Base-by-base conservation (phyloP, 2,888 invertebrate genomes). In the Endomychus coccineus region DNA sequence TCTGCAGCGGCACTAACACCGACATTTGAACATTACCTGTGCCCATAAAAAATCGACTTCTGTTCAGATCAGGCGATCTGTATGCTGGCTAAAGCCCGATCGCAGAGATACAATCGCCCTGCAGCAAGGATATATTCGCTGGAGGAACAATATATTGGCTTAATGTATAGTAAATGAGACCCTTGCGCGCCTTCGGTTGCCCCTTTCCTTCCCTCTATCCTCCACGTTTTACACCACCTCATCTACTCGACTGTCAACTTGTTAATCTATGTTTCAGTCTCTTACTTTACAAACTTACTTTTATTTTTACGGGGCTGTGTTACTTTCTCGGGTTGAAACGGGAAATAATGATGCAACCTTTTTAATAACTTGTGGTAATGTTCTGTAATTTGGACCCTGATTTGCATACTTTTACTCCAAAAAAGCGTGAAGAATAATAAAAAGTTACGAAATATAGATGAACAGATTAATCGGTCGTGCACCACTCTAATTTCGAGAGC, bases 21-120 rank as follows among this genome's bases (percentile, higher is more conserved):
- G 58, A 59, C 60, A 60, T 60, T 56, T 54, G 58, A 56, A 52
- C 60, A 59, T 62, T 62, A 61, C 59, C 56, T 60, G 56, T 50
- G 50, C 52, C 55, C 58, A 56, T 61, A 61, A 60, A 60, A 61
- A 61, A 60, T 55, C 54, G 50, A 51, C 48, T 49, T 52, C 51
- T 47, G 49, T 49, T 51, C 52, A 52, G 57, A 59, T 45, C 50
- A 58, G 59, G 58, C 54, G 56, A 58, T 58, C 56, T 57, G 58
- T 59, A 56, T 59, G 55, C 58, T 46, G 53, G 42, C 46, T 52
- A 57, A 55, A 55, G 55, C 55, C 55, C 53, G 55, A 58, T 53
- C 50, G 56, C 56, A 55, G 56, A 58, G 56, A 58, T 59, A 59
- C 58, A 58, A 58, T 58, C 57, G 57, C 48, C 49, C 53, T 49